Base-by-base conservation (phyloP, 2,888 invertebrate genomes). In the Pristionchus fissidentatus region DNA sequence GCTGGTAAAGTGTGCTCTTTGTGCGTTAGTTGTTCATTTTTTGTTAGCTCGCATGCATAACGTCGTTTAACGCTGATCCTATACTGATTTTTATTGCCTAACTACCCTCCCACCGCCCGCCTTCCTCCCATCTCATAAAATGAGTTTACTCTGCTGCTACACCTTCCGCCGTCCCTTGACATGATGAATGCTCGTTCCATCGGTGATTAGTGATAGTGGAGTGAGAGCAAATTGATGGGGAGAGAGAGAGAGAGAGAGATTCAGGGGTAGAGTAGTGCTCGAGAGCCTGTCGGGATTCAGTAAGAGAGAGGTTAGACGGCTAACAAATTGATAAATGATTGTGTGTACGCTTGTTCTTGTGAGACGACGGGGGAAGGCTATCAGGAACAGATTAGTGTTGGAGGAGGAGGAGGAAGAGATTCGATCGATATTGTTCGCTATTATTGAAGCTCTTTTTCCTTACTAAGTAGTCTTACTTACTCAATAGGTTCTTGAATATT, bases 141-240 rank as follows among this genome's bases (percentile, higher is more conserved):
- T 70, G n/a, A 70, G 70, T 70, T 70, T 70, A 70, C 70, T 41
- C 41, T 35, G 41, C 41, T 26, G 32, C 70, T 70, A 70, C 70
- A 70, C 70, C 70, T 66, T 66, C 66, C 29, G 38, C 38, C 38
- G 41, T 38, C 70, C 41, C 41, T 7, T n/a, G 38, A 43, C 70
- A 70, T 38, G 70, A 70, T 70, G 38, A 70, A 70, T 70, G 70
- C 43, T 70, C 70, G 70, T 70, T 70, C 70, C 41, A 43, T 26
- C n/a, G 13, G 70, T 70, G 70, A 70, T 70, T 70, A 70, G 70
- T 70, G 70, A 70, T 70, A 22, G n/a, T n/a, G n/a, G 7, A n/a
- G 55, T 8, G 70, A 3, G 66, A 70, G 41, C 70, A 70, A 70
- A 70, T 70, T 70, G 43, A 43, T 41, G 38, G 3, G n/a, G 52